phyloP scores from a whole-genome alignment of 2,113 vertebrate species.

The Tachuris rubrigastra region DNA sequence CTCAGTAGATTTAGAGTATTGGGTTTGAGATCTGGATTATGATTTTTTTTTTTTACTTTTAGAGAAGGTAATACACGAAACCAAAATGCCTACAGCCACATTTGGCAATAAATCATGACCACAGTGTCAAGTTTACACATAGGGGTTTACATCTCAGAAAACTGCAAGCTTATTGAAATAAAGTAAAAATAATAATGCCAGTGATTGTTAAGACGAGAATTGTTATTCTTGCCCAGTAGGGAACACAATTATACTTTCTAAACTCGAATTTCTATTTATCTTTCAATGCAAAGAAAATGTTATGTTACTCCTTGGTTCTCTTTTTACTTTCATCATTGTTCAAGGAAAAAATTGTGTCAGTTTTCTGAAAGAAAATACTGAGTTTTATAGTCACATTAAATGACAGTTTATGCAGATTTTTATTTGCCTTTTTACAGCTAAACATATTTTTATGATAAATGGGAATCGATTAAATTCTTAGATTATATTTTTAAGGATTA shows the following conservation, averaged over 20 bases:
- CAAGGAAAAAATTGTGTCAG: background rate
- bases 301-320: background rate
- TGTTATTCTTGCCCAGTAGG: background rate
- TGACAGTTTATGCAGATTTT: background rate
- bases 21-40: background rate
- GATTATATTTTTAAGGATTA: background rate
- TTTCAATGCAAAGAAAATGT: background rate
- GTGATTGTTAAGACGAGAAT: background rate
- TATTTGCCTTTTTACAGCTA: background rate
- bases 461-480: background rate
- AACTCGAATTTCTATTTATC: background rate
- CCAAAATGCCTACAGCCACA: background rate
- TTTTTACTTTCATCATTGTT: background rate
- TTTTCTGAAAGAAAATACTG: background rate
- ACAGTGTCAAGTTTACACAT: background rate
- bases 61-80: background rate
- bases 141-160: background rate
- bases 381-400: background rate
- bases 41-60: background rate
- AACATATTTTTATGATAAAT: background rate
- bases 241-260: background rate
- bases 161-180: background rate
- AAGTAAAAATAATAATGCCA: background rate
- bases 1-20: background rate
- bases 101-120: background rate